Conservation (phyloP, 2,797 vertebrate species). For the Moxostoma hubbsi region DNA sequence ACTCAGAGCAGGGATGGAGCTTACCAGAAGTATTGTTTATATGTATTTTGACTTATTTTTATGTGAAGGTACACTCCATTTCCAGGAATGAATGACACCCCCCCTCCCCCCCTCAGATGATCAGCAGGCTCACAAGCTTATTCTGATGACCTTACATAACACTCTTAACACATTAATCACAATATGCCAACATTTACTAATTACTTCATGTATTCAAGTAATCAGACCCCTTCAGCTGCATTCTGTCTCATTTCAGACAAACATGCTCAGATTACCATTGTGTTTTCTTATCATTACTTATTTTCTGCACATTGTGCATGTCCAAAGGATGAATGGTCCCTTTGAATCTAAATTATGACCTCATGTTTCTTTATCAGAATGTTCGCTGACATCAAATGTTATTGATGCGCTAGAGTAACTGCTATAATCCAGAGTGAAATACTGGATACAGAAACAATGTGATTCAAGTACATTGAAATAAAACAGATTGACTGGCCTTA, state of each 20-base stretch:
- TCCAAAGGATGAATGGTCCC: neutral
- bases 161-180: neutral
- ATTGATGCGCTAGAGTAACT: neutral
- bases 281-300: neutral
- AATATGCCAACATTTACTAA: neutral
- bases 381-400: neutral
- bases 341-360: neutral
- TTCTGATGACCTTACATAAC: conserved; percentile 28
- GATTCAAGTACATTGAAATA: neutral
- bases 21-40: no score
- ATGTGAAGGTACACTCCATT: no score
- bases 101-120: no score
- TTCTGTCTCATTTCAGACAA: neutral
- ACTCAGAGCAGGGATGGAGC: no score
- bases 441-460: neutral
- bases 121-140: neutral
- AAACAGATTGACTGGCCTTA: neutral
- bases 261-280: neutral
- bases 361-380: conserved; percentile 1
- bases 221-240: neutral
- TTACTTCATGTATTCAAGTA: neutral
- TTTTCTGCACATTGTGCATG: neutral
- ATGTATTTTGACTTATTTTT: no score
- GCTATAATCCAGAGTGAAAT: neutral
- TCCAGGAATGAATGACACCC: no score